These are phyloP conservation scores for Pegoplata infirma DNA, from an alignment of 2,888 invertebrate species.

Conservation along the genomic window DNA sequence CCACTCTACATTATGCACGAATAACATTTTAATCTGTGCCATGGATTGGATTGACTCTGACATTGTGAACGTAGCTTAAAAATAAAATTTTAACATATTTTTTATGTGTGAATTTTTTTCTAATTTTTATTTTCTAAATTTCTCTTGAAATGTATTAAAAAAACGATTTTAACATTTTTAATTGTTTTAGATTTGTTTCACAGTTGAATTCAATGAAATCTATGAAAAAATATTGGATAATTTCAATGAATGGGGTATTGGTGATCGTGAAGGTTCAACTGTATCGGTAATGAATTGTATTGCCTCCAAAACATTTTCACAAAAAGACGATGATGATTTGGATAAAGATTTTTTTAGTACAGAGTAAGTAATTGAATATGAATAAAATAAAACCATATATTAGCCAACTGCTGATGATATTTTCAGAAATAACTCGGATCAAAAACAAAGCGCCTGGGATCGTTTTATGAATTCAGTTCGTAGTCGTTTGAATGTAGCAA, in stretches of 20 bases:
- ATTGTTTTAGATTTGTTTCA: conserved; percentile 79
- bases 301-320: conserved; percentile 74
- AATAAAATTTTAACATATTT: no score
- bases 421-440: conserved; percentile 66
- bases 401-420: background rate
- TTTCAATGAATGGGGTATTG: conserved; percentile 82
- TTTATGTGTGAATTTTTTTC: no score
- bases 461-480: conserved; percentile 83
- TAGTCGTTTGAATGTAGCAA: conserved; percentile 84
- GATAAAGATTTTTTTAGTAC: conserved; percentile 62
- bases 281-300: conserved; percentile 83
- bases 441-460: conserved; percentile 79
- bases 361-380: conserved; percentile 57
- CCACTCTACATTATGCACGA: no score
- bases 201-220: conserved; percentile 80
- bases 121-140: background rate
- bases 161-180: no score
- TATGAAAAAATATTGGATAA: conserved; percentile 82
- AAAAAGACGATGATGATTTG: conserved; percentile 59
- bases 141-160: no score
- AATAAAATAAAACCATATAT: background rate
- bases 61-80: no score
- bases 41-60: no score
- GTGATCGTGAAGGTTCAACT: conserved; percentile 80
- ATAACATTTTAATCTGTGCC: no score